These are phyloP conservation scores for Stigmatopora argus DNA, from an alignment of 2,113 vertebrate species.

Conservation along the genomic window DNA sequence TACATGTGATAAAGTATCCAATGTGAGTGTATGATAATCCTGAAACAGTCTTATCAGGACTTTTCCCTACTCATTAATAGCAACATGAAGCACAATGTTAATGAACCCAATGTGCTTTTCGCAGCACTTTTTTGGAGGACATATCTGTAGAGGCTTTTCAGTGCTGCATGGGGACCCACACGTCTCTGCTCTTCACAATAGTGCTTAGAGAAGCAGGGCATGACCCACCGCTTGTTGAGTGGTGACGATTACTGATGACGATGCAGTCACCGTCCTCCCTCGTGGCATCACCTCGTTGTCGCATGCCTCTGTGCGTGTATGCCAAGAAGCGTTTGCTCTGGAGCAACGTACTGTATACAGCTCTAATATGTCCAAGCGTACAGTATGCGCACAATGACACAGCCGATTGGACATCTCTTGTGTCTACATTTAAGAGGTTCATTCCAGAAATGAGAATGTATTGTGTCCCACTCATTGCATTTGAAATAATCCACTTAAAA, in stretches of 20 bases:
- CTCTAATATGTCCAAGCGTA: background rate
- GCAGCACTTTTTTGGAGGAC: slow-evolving; percentile 11
- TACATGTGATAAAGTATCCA: background rate
- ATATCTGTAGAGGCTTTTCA: slow-evolving; percentile 12
- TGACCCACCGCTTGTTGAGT: slow-evolving; percentile 59
- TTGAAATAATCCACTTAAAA: no score
- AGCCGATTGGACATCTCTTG: slow-evolving; percentile 51
- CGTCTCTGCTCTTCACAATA: slow-evolving; percentile 40
- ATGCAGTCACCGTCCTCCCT: slow-evolving; percentile 42
- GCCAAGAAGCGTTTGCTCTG: slow-evolving; percentile 9
- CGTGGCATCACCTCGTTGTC: slow-evolving; percentile 40
- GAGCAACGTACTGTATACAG: slow-evolving; percentile 1
- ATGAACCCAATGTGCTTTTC: slow-evolving; percentile 27
- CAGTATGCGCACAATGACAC: slow-evolving; percentile 22
- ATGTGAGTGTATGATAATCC: background rate
- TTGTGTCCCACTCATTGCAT: no score
- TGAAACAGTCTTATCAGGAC: background rate
- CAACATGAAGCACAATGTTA: slow-evolving; percentile 7
- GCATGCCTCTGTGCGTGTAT: slow-evolving; percentile 8
- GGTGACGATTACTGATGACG: slow-evolving; percentile 63
- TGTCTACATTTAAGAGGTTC: slow-evolving; percentile 30
- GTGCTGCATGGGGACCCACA: slow-evolving; percentile 32
- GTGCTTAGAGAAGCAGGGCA: slow-evolving; percentile 58
- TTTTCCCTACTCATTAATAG: background rate
- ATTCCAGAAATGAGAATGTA: no score